phyloP scores from a whole-genome alignment of 2,888 invertebrate genomes.

The Drosophila conformis region DNA sequence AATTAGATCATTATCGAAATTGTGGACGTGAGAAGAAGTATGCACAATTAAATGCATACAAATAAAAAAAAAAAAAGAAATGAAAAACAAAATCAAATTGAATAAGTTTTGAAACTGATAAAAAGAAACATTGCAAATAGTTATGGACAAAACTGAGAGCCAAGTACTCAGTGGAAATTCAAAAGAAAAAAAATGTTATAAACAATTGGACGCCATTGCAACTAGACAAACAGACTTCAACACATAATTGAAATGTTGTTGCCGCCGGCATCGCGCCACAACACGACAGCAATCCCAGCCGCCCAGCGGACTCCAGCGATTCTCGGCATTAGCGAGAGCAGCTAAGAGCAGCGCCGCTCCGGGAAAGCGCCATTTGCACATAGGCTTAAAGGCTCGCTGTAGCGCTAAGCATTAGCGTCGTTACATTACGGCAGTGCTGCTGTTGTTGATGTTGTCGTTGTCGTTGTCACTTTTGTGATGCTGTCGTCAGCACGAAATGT shows the following conservation, averaged over 20 bases:
- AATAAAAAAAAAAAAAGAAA: background rate
- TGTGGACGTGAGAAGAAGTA: slow-evolving; percentile 19
- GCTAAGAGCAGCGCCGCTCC: slow-evolving; percentile 35
- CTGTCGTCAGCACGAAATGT: slow-evolving; percentile 57
- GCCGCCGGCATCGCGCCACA: slow-evolving; percentile 40
- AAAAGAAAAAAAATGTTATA: background rate
- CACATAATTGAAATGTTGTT: slow-evolving; percentile 62
- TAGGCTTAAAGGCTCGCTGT: slow-evolving; percentile 11
- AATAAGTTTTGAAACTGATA: slow-evolving; percentile 29
- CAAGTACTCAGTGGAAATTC: background rate
- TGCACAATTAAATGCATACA: slow-evolving; percentile 15
- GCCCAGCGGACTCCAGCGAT: slow-evolving; percentile 39
- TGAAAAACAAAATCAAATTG: slow-evolving; percentile 18
- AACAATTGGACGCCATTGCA: slow-evolving; percentile 39
- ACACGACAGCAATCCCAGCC: slow-evolving; percentile 17
- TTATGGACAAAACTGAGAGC: slow-evolving; percentile 3
- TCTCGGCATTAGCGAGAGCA: slow-evolving; percentile 44
- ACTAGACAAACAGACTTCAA: slow-evolving; percentile 61
- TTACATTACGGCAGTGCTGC: slow-evolving; percentile 21
- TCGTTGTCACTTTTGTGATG: slow-evolving; percentile 12
- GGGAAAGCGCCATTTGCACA: slow-evolving; percentile 1
- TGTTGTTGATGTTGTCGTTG: background rate
- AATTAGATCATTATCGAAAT: slow-evolving; percentile 18
- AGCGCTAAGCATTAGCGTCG: slow-evolving; percentile 25
- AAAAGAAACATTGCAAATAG: slow-evolving; percentile 33